Evolutionary conservation across 2,797 vertebrate species (phyloP).

Genomic region (Danio jaintianensis): DNA sequence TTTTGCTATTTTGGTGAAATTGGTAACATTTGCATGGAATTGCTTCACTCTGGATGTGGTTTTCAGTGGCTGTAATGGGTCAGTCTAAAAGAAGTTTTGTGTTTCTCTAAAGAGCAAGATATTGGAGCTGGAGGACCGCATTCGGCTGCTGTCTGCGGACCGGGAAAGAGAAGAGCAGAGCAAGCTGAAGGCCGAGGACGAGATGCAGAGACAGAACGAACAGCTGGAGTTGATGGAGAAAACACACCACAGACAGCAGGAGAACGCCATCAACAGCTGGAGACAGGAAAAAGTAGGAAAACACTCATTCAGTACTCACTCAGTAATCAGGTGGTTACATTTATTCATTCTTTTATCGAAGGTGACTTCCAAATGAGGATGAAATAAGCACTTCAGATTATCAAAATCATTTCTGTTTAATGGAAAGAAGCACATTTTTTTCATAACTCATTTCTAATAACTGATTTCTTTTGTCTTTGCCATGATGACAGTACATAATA

Average conservation of each 20-base stretch:
- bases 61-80: neutral
- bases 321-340: neutral
- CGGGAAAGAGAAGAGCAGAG: conserved; percentile 83
- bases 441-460: no score
- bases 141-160: conserved; percentile 82
- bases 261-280: conserved; percentile 79
- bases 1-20: no score
- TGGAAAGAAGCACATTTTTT: no score
- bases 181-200: conserved; percentile 87
- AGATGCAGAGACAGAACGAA: conserved; percentile 83
- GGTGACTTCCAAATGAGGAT: no score
- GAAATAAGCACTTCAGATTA: no score
- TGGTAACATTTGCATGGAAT: no score
- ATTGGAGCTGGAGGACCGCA: conserved; percentile 86
- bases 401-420: no score
- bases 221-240: conserved; percentile 85
- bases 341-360: no score
- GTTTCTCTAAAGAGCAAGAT: conserved; percentile 78
- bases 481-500: no score
- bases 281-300: conserved; percentile 85
- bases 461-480: no score
- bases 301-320: neutral
- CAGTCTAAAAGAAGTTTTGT: neutral
- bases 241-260: conserved; percentile 85
- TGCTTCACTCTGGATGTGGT: neutral